Evolutionary conservation across 2,888 invertebrate species (phyloP), one percentile per base, ranked within the genome.

Genomic region (Trichopria drosophilae): DNA sequence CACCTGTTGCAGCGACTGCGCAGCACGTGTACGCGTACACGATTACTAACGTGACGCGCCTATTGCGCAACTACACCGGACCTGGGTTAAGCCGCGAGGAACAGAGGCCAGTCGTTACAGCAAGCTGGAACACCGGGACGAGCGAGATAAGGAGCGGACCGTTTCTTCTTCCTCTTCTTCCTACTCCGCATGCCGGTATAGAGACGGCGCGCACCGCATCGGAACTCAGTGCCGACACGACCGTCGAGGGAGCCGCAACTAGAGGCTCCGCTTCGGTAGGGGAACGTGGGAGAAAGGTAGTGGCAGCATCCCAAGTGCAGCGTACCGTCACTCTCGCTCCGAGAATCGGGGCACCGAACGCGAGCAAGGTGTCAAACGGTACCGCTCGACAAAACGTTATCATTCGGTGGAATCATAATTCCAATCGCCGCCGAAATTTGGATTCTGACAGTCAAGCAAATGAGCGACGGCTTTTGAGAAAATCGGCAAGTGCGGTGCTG

Each of bases 11-110:
- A n/a, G 28, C 12, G 23, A 39, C 37, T 31, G 32, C 22, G 50
- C 68, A 68, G 58, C 69, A 73, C 62, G 66, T 68, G 59, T 72
- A 73, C 65, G 68, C 73, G 55, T 74, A 73, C 61, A 73, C 73
- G 67, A 72, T 73, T 67, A 73, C 71, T 52, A 73, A 73, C 64
- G 67, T 71, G 66, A 73, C 73, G 63, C 66, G 71, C 57, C 64
- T 69, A 60, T 70, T 72, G 67, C 69, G 72, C 64, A 72, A 71
- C 65, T 71, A 72, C 63, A 71, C 68, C 65, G 71, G 70, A 66
- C 67, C 69, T 67, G 66, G 67, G 66, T 59, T 65, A 66, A 70
- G 63, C 64, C 60, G 58, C 43, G 64, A 62, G 60, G 63, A 60
- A 51, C 50, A 51, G 47, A 49, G 47, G 41, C 46, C n/a, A 44